Percentiles rank a stretch among this genome's conserved stretches.
Conservation (phyloP, 2,888 invertebrate genomes). For the Sussaba pulchella region DNA sequence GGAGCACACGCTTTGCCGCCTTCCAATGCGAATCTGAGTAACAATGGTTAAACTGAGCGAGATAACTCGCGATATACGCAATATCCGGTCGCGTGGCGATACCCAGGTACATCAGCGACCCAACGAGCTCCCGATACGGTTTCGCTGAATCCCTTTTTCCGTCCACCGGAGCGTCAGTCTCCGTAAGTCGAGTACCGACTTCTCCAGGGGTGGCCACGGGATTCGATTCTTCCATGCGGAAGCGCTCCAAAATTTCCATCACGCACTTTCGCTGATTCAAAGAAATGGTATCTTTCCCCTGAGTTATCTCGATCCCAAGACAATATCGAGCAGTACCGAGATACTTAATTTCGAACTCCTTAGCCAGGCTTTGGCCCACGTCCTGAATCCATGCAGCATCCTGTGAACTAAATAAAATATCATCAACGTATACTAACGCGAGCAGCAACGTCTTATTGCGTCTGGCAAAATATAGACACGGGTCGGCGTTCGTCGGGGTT, state of each 20-base stretch:
- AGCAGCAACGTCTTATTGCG: conserved; percentile 12
- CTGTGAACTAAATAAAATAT: conserved; percentile 43
- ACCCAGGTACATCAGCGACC: conserved; percentile 60
- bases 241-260: conserved; percentile 23
- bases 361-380: neutral
- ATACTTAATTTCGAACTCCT: conserved; percentile 41
- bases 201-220: conserved; percentile 30
- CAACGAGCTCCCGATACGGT: neutral
- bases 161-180: neutral
- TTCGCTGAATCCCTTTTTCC: no score
- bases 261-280: conserved; percentile 39
- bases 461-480: conserved; percentile 42
- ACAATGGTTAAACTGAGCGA: conserved; percentile 44
- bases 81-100: conserved; percentile 62
- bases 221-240: conserved; percentile 10
- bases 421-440: conserved; percentile 36
- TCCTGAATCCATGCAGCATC: conserved; percentile 28
- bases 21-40: conserved; percentile 44
- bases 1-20: conserved; percentile 49
- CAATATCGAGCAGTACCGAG: conserved; percentile 36
- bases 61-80: conserved; percentile 48
- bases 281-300: conserved; percentile 14
- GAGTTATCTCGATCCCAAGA: conserved; percentile 42
- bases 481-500: conserved; percentile 53
- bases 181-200: conserved; percentile 9